Conservation (phyloP, 2,113 vertebrate species). For the Orthonyx spaldingii region DNA sequence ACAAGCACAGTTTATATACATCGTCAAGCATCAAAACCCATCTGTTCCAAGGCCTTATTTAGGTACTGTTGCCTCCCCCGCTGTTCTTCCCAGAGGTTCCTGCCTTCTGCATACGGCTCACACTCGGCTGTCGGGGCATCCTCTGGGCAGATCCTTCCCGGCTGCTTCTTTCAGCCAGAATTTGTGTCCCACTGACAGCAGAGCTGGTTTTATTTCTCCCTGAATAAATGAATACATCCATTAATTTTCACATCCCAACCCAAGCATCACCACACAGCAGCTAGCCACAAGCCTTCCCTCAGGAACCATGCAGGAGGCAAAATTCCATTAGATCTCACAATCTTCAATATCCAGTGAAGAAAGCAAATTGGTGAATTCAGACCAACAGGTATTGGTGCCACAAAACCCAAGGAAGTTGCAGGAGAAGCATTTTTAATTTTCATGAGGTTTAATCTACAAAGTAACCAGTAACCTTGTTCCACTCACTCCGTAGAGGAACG, state of each 20-base stretch:
- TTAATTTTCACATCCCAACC: not conserved
- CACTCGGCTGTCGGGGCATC: conserved; percentile 83
- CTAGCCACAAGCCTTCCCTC: not conserved
- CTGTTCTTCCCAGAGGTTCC: conserved; percentile 75
- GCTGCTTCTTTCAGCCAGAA: conserved; percentile 70
- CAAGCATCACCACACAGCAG: not conserved
- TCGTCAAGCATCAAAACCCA: not conserved
- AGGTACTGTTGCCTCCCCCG: conserved; percentile 76
- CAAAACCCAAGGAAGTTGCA: not conserved
- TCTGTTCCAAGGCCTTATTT: not conserved
- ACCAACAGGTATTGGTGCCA: not conserved
- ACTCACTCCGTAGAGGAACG: not conserved
- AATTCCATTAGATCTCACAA: not conserved
- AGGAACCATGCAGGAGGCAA: not conserved
- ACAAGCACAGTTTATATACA: not conserved
- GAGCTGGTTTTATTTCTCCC: conserved; percentile 77
- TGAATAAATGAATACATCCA: conserved; percentile 7
- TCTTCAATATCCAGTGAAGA: not conserved
- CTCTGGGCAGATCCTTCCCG: conserved; percentile 79
- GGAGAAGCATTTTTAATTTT: not conserved
- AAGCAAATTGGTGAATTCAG: not conserved
- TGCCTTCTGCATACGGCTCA: conserved; percentile 78
- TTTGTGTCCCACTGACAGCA: conserved; percentile 25
- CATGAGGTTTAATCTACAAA: not conserved
- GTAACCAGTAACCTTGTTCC: not conserved